Conservation (phyloP, 2,113 vertebrate species). For the Ictalurus punctatus region DNA sequence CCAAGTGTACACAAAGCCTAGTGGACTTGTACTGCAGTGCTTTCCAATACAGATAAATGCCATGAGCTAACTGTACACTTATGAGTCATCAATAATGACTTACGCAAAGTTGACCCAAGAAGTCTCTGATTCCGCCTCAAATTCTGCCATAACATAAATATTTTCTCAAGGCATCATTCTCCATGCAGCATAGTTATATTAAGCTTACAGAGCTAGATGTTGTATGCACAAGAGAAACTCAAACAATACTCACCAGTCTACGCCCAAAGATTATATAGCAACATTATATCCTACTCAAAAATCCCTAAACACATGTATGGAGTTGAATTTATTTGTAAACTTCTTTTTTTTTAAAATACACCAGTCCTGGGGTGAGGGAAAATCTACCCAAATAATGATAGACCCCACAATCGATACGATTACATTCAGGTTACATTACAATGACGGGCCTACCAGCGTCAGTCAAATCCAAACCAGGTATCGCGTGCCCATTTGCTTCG, state of each 20-base stretch:
- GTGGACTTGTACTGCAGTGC: background rate
- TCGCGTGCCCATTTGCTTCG: slow-evolving; percentile 59
- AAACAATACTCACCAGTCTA: slow-evolving; percentile 62
- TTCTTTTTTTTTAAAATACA: background rate
- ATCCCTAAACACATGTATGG: background rate
- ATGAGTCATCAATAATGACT: slow-evolving; percentile 10
- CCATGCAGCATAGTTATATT: background rate
- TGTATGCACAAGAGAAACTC: slow-evolving; percentile 57
- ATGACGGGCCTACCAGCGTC: slow-evolving; percentile 54
- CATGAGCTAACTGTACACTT: background rate
- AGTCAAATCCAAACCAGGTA: slow-evolving; percentile 44
- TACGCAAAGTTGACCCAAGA: background rate
- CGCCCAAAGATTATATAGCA: slow-evolving; percentile 52
- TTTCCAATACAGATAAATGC: background rate
- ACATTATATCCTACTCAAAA: background rate
- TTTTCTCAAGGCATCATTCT: slow-evolving; percentile 50
- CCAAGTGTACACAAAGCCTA: slow-evolving; percentile 24
- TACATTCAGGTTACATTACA: background rate
- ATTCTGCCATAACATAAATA: slow-evolving; percentile 54
- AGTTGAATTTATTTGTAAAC: background rate
- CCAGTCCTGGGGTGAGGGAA: background rate
- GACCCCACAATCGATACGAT: background rate
- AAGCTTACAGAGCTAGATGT: slow-evolving; percentile 30
- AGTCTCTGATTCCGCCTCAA: background rate
- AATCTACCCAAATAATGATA: background rate